Conservation (phyloP, 2,113 vertebrate genomes). For the Ceratotherium simum region DNA sequence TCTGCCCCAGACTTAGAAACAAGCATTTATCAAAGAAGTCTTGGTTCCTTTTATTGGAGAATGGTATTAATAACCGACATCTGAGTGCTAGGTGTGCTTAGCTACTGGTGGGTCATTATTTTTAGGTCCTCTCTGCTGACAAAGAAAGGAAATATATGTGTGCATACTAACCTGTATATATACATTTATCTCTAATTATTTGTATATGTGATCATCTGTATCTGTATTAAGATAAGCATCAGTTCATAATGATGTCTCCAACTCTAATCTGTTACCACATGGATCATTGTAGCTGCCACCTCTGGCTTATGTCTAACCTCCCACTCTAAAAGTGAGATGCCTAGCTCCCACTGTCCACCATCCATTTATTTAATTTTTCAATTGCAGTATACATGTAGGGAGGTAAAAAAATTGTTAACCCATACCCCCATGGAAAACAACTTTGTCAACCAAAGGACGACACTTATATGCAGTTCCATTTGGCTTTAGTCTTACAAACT, state of each 20-base stretch:
- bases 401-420: neutral
- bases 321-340: neutral
- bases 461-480: neutral
- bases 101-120: neutral
- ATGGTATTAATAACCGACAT: neutral
- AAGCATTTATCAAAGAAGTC: neutral
- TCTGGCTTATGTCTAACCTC: neutral
- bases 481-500: neutral
- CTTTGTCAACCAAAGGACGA: neutral
- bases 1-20: neutral
- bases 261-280: neutral
- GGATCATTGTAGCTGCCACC: neutral
- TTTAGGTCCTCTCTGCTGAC: neutral
- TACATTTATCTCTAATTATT: neutral
- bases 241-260: neutral
- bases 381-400: neutral
- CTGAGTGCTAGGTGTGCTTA: neutral
- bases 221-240: neutral
- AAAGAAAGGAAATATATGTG: neutral
- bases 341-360: neutral
- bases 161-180: neutral
- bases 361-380: neutral
- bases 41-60: neutral
- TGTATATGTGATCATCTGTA: neutral
- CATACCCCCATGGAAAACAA: neutral